Evolutionary conservation across 2,888 invertebrate species (phyloP).

Genomic region (Hartigia nigra): DNA sequence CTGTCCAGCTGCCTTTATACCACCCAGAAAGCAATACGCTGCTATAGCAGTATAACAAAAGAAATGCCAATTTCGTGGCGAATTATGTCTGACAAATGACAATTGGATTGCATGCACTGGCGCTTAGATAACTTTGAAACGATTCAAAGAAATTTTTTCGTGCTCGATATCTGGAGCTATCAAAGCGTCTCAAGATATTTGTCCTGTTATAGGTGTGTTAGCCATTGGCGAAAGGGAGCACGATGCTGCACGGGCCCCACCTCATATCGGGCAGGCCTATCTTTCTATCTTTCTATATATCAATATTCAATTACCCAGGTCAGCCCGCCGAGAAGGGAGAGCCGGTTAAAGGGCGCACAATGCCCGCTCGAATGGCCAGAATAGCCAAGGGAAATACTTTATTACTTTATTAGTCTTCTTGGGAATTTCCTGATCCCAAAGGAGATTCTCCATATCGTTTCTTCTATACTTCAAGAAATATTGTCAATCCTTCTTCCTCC

Average conservation of each 20-base stretch:
- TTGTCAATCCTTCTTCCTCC: neutral
- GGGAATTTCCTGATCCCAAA: neutral
- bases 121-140: neutral
- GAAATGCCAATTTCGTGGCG: neutral
- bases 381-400: conserved; percentile 44
- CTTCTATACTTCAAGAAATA: neutral
- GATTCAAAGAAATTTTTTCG: neutral
- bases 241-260: conserved; percentile 7
- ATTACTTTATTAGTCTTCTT: conserved; percentile 25
- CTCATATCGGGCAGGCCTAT: conserved; percentile 42
- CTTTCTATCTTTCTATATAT: conserved; percentile 49
- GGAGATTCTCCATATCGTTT: neutral
- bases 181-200: neutral
- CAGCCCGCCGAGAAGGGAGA: conserved; percentile 30
- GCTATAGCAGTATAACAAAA: neutral
- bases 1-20: neutral
- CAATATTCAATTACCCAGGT: conserved; percentile 54
- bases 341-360: conserved; percentile 40
- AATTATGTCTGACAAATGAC: neutral
- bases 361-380: conserved; percentile 26
- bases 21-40: neutral
- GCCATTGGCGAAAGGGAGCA: neutral
- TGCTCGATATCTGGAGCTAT: neutral
- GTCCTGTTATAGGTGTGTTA: neutral
- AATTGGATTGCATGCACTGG: neutral